Evolutionary conservation across 2,113 vertebrate genomes (phyloP).

Genomic region (Gymnobelideus leadbeateri): DNA sequence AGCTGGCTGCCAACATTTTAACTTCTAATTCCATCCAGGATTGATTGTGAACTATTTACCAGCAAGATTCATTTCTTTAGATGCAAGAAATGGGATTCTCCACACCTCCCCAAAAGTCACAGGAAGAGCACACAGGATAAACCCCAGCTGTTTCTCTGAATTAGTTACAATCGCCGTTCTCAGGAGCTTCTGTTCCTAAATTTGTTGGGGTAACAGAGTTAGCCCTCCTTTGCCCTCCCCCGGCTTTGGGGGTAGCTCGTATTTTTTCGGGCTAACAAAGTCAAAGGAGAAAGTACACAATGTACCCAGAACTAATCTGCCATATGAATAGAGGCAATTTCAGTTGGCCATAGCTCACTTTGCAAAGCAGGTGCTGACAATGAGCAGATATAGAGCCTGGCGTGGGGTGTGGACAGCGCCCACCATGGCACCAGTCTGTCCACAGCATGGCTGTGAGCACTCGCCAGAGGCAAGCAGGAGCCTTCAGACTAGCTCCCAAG

Average conservation of each 20-base stretch:
- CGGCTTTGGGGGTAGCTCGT: not conserved
- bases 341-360: not conserved
- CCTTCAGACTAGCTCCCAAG: not conserved
- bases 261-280: slow-evolving; percentile 57
- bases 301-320: slow-evolving; percentile 12
- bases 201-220: slow-evolving; percentile 65
- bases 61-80: slow-evolving; percentile 71
- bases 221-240: slow-evolving; percentile 27
- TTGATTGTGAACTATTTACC: slow-evolving; percentile 61
- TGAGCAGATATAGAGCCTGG: not conserved
- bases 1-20: slow-evolving; percentile 50
- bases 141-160: slow-evolving; percentile 67
- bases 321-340: rapidly evolving
- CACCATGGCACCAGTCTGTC: not conserved
- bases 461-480: not conserved
- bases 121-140: slow-evolving; percentile 51
- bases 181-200: slow-evolving; percentile 61
- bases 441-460: not conserved
- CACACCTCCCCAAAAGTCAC: slow-evolving; percentile 49
- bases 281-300: not conserved
- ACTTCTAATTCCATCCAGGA: slow-evolving; percentile 69
- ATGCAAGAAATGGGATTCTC: slow-evolving; percentile 63
- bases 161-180: slow-evolving; percentile 37
- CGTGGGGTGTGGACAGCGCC: not conserved
- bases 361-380: not conserved